Percentiles rank a stretch among this genome's conserved stretches.
Evolutionary conservation across 1,140 invertebrate genomes (phyloP).

Genomic region (Halictus rubicundus): DNA sequence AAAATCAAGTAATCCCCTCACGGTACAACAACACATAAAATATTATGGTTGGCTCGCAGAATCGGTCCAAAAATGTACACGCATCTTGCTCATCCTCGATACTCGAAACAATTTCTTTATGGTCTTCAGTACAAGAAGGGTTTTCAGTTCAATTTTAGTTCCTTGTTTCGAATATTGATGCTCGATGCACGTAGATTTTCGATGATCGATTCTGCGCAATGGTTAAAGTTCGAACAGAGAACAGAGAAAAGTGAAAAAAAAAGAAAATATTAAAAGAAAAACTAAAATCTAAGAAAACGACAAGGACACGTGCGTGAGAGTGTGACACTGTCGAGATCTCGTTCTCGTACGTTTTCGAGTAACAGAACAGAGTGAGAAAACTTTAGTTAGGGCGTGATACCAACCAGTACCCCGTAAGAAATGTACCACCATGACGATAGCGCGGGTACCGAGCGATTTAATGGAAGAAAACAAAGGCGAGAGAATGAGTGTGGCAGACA

Average conservation of each 20-base stretch:
- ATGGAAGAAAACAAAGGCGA: neutral
- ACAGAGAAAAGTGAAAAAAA: neutral
- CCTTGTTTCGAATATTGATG: too few relatives aligned
- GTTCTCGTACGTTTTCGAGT: slow-evolving; percentile 17
- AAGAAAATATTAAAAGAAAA: neutral
- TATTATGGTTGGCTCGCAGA: neutral
- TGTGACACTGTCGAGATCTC: slow-evolving; percentile 11
- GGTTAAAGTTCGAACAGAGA: too few relatives aligned
- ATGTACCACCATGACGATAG: slow-evolving; percentile 70
- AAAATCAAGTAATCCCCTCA: slow-evolving; percentile 77
- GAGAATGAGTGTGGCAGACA: too few relatives aligned
- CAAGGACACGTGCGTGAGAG: slow-evolving; percentile 42
- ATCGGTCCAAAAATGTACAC: too few relatives aligned
- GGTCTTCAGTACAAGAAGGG: too few relatives aligned
- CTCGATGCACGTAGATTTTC: too few relatives aligned
- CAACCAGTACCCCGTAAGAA: slow-evolving; percentile 73
- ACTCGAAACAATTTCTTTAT: too few relatives aligned
- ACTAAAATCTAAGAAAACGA: slow-evolving; percentile 4
- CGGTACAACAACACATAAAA: slow-evolving; percentile 60
- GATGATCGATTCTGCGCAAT: too few relatives aligned
- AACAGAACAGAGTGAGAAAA: slow-evolving; percentile 54
- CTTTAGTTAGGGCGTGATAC: slow-evolving; percentile 72
- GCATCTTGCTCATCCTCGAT: too few relatives aligned
- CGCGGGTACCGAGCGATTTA: neutral
- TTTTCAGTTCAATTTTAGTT: too few relatives aligned